Base-by-base conservation (phyloP, 2,113 vertebrate species). In the Clupea harengus region DNA sequence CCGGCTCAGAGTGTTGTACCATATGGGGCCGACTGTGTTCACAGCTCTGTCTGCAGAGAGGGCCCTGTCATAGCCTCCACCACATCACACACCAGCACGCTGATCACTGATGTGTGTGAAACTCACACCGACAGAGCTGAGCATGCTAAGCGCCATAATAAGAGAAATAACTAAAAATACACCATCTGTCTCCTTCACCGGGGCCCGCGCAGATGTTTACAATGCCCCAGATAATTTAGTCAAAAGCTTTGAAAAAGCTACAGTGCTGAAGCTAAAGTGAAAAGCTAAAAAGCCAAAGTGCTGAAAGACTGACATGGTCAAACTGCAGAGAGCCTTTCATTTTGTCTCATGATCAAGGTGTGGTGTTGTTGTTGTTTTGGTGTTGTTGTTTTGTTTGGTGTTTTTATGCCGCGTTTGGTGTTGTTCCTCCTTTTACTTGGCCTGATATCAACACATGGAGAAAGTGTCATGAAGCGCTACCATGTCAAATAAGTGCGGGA, bases 161-260 rank as follows among this genome's bases (percentile, higher is more conserved):
- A 72, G 60, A 52, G 22, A n/a, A 83, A 32, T 54, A 57, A 54
- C 50, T 83, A 22, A 83, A 45, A 45, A 45, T 60, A 52, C 17
- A 11, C 54, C 54, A 64, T 83, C 82, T 83, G 82, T 64, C 82
- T 64, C 52, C 57, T 64, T 45, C 44, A 45, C 39, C 11, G 15
- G 82, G 17, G 52, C 52, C 32, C 7, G 52, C 39, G 32, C 45
- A 32, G 20, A 57, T 20, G n/a, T 81, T 54, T 18, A 18, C 52
- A 81, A 78, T 50, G 46, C 45, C 17, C 81, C 49, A 20, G 28
- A 85, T 86, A 75, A 49, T 86, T 50, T 67, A 22, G 50, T 72
- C 85, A 81, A 82, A 82, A n/a, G 8, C 45, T 82, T 50, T 22
- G 60, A 39, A 39, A 39, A 39, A 39, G 39, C 39, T 39, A 39